Evolutionary conservation across 2,888 invertebrate species (phyloP), one percentile per base, ranked within the genome.

Genomic region (Nudaria mundana): DNA sequence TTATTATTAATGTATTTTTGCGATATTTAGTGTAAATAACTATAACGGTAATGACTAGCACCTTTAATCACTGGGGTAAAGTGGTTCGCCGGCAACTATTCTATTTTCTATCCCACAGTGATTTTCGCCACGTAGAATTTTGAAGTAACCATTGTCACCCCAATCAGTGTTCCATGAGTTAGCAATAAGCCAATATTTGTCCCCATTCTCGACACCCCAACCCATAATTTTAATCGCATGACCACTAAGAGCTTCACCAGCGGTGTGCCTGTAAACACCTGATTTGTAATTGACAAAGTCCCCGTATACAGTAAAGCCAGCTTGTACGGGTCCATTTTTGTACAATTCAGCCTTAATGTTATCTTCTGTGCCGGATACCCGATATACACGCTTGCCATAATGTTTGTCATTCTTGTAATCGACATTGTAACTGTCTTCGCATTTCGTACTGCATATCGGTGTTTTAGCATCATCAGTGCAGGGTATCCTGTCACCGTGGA

Each of bases 121-220:
- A 71, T 95, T 92, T 44, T 85, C 75, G 3, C 97, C 97, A 42
- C 97, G 91, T 12, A 94, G 82, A 51, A 97, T 97, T 81, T 96
- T 96, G 89, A 97, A 97, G 82, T 91, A 96, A 3, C 97, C 96
- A 70, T 92, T 91, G 72, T 95, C 93, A 51, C 97, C 97, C 97
- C 97, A 98, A 76, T 97, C 97, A 0, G 91, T 90, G 84, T 98
- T 97, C 97, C 97, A 98, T 0, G 96, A 97, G 88, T 98, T 98
- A 34, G 95, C 96, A 57, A 96, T 92, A 12, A 96, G 90, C 98
- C 98, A 98, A 78, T 97, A 98, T 30, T 94, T 94, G 36, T 90
- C 91, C 5, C 91, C 91, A 30, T 92, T 90, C 51, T 95, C 94
- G 0, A 91, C 92, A 28, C 98, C 97, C 95, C 96, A 98, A n/a